phyloP scores from a whole-genome alignment of 2,888 invertebrate genomes.

The Oxytorus armatus region DNA sequence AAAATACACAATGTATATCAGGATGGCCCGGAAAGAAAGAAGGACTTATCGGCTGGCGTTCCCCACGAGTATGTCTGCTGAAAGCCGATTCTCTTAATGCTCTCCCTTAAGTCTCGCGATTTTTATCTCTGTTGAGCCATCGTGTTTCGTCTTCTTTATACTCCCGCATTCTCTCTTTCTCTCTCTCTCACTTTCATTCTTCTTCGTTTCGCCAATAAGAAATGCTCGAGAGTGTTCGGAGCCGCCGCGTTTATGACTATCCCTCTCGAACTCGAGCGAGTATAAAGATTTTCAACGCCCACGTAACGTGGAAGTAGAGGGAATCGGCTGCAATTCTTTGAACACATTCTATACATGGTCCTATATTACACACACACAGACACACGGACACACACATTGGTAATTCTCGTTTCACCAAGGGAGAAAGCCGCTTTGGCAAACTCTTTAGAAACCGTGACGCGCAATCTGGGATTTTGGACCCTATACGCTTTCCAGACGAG shows the following conservation, averaged over 20 bases:
- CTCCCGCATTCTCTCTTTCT: neutral
- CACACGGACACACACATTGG: neutral
- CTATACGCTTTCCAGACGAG: slow-evolving; percentile 36
- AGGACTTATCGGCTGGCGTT: slow-evolving; percentile 8
- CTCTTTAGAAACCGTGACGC: slow-evolving; percentile 59
- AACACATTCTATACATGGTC: neutral
- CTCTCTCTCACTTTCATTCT: neutral
- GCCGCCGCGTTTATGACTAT: slow-evolving; percentile 20
- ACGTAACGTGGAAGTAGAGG: neutral
- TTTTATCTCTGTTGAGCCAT: slow-evolving; percentile 4
- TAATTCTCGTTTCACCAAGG: neutral
- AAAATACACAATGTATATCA: neutral
- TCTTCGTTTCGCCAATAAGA: slow-evolving; percentile 34
- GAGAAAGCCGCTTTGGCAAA: slow-evolving; percentile 41
- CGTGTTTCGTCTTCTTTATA: too few relatives aligned
- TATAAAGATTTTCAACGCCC: slow-evolving; percentile 55
- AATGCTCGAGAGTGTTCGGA: slow-evolving; percentile 7
- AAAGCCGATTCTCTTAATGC: slow-evolving; percentile 39
- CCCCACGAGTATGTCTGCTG: slow-evolving; percentile 1
- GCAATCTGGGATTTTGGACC: too few relatives aligned
- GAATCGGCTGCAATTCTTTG: slow-evolving; percentile 43
- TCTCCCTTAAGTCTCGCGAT: slow-evolving; percentile 1
- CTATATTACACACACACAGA: neutral
- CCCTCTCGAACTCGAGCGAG: slow-evolving; percentile 13
- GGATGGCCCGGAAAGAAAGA: neutral